phyloP scores from a whole-genome alignment of 2,113 vertebrate genomes.

The Psophia crepitans region DNA sequence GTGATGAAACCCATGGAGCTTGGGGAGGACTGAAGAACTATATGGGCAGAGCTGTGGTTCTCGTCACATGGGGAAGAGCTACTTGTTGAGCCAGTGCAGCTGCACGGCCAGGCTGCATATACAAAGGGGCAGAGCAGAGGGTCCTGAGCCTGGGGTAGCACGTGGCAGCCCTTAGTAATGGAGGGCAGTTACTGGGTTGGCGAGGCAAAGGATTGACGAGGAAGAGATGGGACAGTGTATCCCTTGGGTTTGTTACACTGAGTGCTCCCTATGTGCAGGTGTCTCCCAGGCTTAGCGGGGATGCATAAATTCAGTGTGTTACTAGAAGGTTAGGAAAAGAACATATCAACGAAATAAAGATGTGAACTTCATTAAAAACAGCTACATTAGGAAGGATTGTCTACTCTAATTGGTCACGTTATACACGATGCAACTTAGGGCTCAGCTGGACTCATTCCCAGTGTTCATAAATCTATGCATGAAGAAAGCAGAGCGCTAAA shows the following conservation, averaged over 20 bases:
- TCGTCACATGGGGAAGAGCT: background rate
- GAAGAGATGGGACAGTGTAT: background rate
- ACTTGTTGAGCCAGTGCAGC: background rate
- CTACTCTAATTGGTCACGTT: background rate
- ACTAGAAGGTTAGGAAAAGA: background rate
- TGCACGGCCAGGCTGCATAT: background rate
- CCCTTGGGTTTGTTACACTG: background rate
- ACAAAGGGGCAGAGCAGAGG: background rate
- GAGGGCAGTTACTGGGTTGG: rapidly evolving
- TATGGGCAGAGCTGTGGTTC: background rate
- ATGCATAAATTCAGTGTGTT: background rate
- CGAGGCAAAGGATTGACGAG: background rate
- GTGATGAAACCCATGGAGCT: background rate
- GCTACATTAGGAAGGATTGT: background rate
- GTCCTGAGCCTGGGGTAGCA: background rate
- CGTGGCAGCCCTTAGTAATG: background rate
- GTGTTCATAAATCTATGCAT: conserved; percentile 31
- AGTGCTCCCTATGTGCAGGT: background rate
- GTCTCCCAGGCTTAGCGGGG: background rate
- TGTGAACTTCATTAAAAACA: background rate
- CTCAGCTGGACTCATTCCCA: conserved; percentile 32
- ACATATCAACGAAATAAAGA: background rate
- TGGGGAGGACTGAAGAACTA: background rate
- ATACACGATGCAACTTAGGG: background rate
- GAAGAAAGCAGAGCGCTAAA: background rate